Percentiles rank a stretch among this genome's conserved stretches.
These are phyloP conservation scores for Arnoldichthys spilopterus DNA, from an alignment of 2,797 vertebrate species.

Conservation along the genomic window DNA sequence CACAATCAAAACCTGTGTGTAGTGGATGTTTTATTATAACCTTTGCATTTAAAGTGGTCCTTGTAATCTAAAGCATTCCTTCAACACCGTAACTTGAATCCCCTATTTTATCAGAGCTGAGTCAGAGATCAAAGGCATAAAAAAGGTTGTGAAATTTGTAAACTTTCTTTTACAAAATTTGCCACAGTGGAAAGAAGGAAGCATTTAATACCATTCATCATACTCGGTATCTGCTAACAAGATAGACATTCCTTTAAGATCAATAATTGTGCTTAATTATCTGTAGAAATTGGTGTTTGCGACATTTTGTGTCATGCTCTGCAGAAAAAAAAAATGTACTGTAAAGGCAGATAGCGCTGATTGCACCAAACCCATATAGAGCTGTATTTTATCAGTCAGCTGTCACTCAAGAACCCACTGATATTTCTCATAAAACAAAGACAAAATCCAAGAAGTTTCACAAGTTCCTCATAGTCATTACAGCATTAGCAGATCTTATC, in stretches of 20 bases:
- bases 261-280: neutral
- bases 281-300: neutral
- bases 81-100: too few relatives aligned
- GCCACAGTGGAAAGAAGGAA: neutral
- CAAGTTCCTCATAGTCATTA: neutral
- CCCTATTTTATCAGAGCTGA: too few relatives aligned
- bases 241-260: neutral
- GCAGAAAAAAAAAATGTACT: neutral
- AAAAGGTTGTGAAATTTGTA: too few relatives aligned
- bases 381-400: neutral
- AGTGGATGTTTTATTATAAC: too few relatives aligned
- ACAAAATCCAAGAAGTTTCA: neutral
- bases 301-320: neutral
- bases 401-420: neutral
- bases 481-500: conserved; percentile 9
- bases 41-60: too few relatives aligned
- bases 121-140: too few relatives aligned
- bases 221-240: neutral
- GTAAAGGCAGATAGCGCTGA: neutral
- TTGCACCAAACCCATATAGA: neutral
- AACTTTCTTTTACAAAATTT: neutral
- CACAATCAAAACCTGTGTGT: too few relatives aligned
- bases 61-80: too few relatives aligned
- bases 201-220: neutral
- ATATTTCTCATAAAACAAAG: neutral